A percentile compares a stretch with the other conserved stretches of the same genome.
Conservation (phyloP, 2,113 vertebrate species). For the Labrus mixtus region DNA sequence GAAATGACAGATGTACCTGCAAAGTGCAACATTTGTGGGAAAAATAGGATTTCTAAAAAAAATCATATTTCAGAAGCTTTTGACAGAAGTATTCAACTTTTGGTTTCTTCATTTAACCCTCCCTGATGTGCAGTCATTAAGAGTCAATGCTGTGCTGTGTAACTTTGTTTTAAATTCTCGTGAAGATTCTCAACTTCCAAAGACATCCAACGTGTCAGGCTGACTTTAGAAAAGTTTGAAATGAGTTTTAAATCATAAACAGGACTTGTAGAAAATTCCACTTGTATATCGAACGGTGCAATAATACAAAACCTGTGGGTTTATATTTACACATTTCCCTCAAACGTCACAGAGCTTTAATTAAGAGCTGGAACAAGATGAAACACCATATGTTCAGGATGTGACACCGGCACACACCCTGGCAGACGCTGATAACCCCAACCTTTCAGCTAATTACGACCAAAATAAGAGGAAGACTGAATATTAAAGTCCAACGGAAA, state of each 20-base stretch:
- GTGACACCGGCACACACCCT: neutral
- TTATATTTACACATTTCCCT: neutral
- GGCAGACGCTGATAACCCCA: neutral
- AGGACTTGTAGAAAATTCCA: neutral
- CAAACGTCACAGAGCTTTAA: neutral
- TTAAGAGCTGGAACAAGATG: neutral
- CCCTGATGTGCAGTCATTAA: neutral
- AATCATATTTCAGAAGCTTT: neutral
- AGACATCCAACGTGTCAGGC: neutral
- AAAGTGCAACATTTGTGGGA: neutral
- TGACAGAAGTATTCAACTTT: too few species aligned
- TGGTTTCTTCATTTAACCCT: neutral
- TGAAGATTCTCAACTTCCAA: neutral
- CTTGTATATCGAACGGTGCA: neutral
- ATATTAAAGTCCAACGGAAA: neutral
- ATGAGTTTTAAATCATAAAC: neutral
- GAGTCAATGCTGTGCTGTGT: too few species aligned
- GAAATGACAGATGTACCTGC: neutral
- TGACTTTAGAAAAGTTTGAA: neutral
- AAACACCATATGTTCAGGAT: neutral
- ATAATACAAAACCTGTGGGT: neutral
- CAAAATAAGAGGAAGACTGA: neutral
- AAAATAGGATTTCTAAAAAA: neutral
- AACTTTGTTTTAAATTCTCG: neutral
- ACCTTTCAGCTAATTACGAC: constrained; percentile 1